These are phyloP conservation scores for Lichenostomus cassidix DNA, from an alignment of 2,113 vertebrate genomes.

Conservation along the genomic window DNA sequence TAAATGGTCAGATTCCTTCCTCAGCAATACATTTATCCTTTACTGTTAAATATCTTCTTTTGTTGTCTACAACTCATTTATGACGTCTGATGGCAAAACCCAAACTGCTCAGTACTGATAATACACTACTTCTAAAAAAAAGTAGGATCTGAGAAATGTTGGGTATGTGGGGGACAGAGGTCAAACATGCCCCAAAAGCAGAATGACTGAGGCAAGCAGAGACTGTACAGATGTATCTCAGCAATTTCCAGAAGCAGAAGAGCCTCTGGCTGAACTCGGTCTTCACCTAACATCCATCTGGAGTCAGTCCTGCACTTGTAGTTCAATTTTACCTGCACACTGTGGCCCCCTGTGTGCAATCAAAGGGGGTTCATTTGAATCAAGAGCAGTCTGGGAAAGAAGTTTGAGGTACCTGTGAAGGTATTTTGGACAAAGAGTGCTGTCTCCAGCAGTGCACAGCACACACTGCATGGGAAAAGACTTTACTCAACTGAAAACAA, in stretches of 20 bases:
- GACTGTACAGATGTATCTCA: background rate
- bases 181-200: background rate
- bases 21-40: background rate
- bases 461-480: background rate
- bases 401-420: background rate
- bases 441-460: background rate
- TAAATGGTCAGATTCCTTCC: background rate
- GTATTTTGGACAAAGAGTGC: background rate
- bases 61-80: background rate
- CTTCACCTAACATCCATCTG: background rate
- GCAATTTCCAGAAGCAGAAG: background rate
- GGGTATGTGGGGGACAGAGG: background rate
- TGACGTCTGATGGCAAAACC: background rate
- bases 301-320: background rate
- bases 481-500: background rate
- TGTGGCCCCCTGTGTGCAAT: background rate
- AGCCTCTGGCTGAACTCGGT: background rate
- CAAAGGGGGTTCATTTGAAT: background rate
- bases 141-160: background rate
- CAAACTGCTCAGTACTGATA: background rate
- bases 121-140: background rate
- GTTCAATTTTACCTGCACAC: background rate
- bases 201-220: background rate
- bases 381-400: background rate
- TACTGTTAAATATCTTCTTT: background rate